Conservation (phyloP, 2,797 vertebrate genomes). For the Bufotes viridis region DNA sequence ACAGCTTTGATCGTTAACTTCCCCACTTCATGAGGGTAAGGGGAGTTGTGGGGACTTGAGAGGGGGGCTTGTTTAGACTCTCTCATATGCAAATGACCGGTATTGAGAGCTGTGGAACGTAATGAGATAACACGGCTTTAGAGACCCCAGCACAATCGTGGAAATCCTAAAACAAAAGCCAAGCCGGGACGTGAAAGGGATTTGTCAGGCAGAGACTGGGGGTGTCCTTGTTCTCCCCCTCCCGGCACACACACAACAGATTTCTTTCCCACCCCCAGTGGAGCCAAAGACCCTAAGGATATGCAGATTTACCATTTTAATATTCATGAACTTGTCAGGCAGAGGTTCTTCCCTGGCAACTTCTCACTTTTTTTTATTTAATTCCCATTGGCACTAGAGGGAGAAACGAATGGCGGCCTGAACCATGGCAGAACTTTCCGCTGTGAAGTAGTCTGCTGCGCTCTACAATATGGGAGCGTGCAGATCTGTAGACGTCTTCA, state of each 20-base stretch:
- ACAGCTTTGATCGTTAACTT: slow-evolving; percentile 62
- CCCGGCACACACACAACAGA: slow-evolving; percentile 38
- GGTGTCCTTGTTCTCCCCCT: slow-evolving; percentile 47
- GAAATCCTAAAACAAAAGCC: slow-evolving; percentile 60
- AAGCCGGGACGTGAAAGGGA: slow-evolving; percentile 51
- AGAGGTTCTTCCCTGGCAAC: slow-evolving; percentile 52
- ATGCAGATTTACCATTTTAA: slow-evolving; percentile 58
- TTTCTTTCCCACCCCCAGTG: slow-evolving; percentile 54
- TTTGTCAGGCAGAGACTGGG: slow-evolving; percentile 55
- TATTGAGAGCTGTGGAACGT: slow-evolving; percentile 48
- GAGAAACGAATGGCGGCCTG: background rate
- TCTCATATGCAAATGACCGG: slow-evolving; percentile 54
- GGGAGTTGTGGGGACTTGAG: slow-evolving; percentile 29
- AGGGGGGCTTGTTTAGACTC: slow-evolving; percentile 51
- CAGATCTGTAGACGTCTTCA: background rate
- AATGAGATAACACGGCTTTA: slow-evolving; percentile 54
- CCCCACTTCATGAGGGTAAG: slow-evolving; percentile 59
- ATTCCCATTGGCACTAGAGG: background rate
- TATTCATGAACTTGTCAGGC: slow-evolving; percentile 61
- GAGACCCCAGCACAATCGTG: slow-evolving; percentile 50
- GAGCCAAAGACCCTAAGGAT: slow-evolving; percentile 55
- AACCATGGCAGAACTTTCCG: background rate
- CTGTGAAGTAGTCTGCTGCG: background rate
- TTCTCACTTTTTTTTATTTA: background rate
- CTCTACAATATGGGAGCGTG: too few relatives aligned